Evolutionary conservation across 2,113 vertebrate species (phyloP).

Genomic region (Oceanites oceanicus): DNA sequence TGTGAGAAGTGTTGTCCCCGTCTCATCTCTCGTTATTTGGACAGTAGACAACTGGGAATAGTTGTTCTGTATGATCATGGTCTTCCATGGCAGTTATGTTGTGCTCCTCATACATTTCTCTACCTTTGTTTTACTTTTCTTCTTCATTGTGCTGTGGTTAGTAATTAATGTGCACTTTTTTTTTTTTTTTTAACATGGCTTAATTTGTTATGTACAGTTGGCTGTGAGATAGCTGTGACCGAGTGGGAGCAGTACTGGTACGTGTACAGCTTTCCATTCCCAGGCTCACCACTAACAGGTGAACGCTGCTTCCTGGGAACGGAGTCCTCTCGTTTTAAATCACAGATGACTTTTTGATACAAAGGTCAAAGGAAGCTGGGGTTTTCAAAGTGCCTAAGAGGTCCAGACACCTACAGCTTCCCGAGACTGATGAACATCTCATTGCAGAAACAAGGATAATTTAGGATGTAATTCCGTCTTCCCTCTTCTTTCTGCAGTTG

Average conservation of each 20-base stretch:
- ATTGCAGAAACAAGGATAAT: background rate
- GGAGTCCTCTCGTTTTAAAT: rapidly evolving
- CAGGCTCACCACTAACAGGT: background rate
- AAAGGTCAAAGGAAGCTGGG: background rate
- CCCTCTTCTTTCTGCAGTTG: background rate
- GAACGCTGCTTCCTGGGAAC: background rate
- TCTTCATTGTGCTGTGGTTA: background rate
- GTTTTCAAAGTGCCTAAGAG: background rate
- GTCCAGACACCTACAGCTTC: background rate
- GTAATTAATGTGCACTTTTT: background rate
- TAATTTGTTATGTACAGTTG: background rate
- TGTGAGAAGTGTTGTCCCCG: background rate
- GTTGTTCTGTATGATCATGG: background rate
- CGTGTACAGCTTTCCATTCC: background rate
- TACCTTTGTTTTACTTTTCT: background rate
- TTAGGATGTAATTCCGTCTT: background rate
- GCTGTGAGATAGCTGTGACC: background rate
- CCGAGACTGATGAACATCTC: background rate
- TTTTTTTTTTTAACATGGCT: background rate
- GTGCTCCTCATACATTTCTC: background rate
- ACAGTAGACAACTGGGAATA: background rate
- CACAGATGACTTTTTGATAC: background rate
- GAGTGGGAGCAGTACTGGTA: background rate
- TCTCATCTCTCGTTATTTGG: background rate
- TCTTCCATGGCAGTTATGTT: background rate